Evolutionary conservation across 2,797 vertebrate species (phyloP), one percentile per base, ranked within the genome.

Genomic region (Sebastes ruberrimus): DNA sequence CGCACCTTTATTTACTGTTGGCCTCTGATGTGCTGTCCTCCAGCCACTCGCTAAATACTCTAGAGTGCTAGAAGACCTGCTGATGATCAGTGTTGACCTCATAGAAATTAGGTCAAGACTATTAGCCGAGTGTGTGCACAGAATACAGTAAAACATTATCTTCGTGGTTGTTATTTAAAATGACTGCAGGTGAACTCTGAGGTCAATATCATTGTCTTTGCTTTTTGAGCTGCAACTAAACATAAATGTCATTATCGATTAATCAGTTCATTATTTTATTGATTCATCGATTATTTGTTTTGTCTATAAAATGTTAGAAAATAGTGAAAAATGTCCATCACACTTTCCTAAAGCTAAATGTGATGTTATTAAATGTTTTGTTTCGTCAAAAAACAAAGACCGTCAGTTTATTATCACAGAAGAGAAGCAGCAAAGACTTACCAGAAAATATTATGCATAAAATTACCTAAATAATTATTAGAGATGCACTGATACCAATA

Each of bases 1-100:
- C 0, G 7, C 52, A n/a, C 71, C 77, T 46, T 57, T 83, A 87
- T 85, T 80, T 80, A 78, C 81, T 4, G 56, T 6, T 30, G 56
- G 67, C 65, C 70, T 64, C 69, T 77, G 76, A 76, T 62, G 71
- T 49, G 2, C 53, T 35, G 46, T 25, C 35, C 33, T 33, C 23
- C 20, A 10, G 64, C 20, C 18, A 0, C 70, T 71, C 0, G 1
- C 49, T 10, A 14, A 27, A 8, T 9, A 52, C 65, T 16, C 2
- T 1, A 25, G 22, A 35, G 28, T 1, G 14, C 53, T 22, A 6
- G 28, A 78, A 11, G 8, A 42, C 3, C 73, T n/a, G 61, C 42
- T 65, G 67, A 66, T 33, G 14, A 63, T 30, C 10, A 65, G n/a
- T 2, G 65, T 42, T 60, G 63, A 78, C 53, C 32, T 57, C 6